Evolutionary conservation across 2,888 invertebrate species (phyloP).

Genomic region (Drosophila algonquin): DNA sequence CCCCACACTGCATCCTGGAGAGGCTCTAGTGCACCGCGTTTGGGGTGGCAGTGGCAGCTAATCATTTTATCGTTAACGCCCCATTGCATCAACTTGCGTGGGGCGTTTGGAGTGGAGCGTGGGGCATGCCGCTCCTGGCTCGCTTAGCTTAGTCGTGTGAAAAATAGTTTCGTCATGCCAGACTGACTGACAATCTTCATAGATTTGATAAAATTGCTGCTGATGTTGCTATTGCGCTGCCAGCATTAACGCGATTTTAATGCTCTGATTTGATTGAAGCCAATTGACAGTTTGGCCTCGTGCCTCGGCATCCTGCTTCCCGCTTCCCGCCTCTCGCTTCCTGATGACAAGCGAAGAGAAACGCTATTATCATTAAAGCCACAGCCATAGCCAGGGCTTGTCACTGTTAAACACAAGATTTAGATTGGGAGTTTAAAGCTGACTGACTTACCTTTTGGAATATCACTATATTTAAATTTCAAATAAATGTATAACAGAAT

Average conservation of each 20-base stretch:
- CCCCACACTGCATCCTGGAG: constrained; percentile 11
- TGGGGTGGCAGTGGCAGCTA: constrained; percentile 52
- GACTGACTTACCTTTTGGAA: too few species aligned
- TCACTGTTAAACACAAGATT: too few species aligned
- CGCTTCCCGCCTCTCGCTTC: neutral
- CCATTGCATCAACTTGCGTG: constrained; percentile 31
- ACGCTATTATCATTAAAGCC: neutral
- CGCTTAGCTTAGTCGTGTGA: constrained; percentile 52
- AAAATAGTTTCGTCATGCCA: constrained; percentile 61
- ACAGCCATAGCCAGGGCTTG: neutral
- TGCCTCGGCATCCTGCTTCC: constrained; percentile 12
- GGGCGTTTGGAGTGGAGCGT: neutral
- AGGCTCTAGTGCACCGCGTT: neutral
- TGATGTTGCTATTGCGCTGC: constrained; percentile 43
- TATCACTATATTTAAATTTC: neutral
- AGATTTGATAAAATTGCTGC: constrained; percentile 25
- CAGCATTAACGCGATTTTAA: constrained; percentile 70
- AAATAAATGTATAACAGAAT: neutral
- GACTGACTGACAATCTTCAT: constrained; percentile 41
- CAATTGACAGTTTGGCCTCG: constrained; percentile 64
- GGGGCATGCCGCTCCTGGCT: neutral
- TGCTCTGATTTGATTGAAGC: constrained; percentile 71
- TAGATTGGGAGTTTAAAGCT: neutral
- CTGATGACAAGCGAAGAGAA: neutral
- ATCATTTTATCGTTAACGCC: constrained; percentile 70